Conservation (phyloP, 2,113 vertebrate genomes). For the Gorilla gorilla region DNA sequence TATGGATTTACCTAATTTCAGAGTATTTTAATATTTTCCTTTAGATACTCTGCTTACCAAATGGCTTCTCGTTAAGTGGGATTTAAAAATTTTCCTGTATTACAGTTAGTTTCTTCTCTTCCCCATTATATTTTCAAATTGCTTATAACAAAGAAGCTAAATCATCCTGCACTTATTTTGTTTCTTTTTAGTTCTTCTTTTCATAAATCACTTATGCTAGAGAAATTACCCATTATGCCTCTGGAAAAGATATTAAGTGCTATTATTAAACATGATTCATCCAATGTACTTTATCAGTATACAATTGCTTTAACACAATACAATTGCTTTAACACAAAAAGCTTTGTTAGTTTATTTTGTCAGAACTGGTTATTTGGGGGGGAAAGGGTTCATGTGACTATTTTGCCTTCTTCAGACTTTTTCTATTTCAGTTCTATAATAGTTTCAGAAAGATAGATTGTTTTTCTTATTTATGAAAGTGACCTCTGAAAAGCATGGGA, state of each 20-base stretch:
- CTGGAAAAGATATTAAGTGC: slow-evolving; percentile 41
- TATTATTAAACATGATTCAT: slow-evolving; percentile 57
- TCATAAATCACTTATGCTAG: slow-evolving; percentile 49
- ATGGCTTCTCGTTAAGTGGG: slow-evolving; percentile 15
- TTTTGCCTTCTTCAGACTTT: not conserved
- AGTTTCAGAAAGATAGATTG: not conserved
- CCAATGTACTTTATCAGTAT: not conserved
- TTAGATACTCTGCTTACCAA: not conserved
- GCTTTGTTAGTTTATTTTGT: slow-evolving; percentile 30
- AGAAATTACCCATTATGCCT: slow-evolving; percentile 48
- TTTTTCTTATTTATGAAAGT: not conserved
- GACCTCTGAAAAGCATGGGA: not conserved
- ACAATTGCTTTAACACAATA: not conserved
- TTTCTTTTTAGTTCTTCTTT: slow-evolving; percentile 35
- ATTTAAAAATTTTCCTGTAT: slow-evolving; percentile 36
- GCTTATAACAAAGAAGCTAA: slow-evolving; percentile 33
- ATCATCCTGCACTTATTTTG: slow-evolving; percentile 64
- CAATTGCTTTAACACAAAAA: not conserved
- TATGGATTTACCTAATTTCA: slow-evolving; percentile 43
- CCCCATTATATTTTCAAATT: slow-evolving; percentile 44
- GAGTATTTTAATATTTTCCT: slow-evolving; percentile 39
- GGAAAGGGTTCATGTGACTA: not conserved
- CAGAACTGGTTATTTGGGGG: not conserved
- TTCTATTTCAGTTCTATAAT: not conserved
- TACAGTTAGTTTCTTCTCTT: slow-evolving; percentile 58